Evolutionary conservation across 1,140 invertebrate species (phyloP), one percentile per base, ranked within the genome.

Genomic region (Drosophila setifemur): DNA sequence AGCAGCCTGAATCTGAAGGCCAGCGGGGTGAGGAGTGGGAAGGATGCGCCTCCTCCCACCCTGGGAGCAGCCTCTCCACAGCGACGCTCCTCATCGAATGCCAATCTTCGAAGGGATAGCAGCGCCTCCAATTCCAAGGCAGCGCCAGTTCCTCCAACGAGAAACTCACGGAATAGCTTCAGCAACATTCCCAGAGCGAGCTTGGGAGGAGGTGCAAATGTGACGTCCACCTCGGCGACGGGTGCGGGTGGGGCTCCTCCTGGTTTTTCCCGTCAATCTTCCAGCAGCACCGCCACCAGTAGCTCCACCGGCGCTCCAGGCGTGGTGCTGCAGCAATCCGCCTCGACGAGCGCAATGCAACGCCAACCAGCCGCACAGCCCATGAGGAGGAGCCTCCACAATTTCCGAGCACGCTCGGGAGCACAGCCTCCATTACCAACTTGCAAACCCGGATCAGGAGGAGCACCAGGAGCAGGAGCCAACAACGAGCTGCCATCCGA

Each of bases 141-240:
- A 4, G 76, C 64, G 4, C 81, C 87, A 21, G 66, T 78, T 28
- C 88, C 83, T 6, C 88, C 83, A 0, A 73, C 79, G 3, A 77
- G 88, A n/a, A 67, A 68, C 26, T 42, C 72, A 2, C 77, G 89
- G 23, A 89, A 82, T 23, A 90, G 89, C 69, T 90, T 90, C 19
- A 90, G 86, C 60, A 90, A 90, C 9, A 90, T 90, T 70, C 89
- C 89, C 18, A 75, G 89, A 29, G 89, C 86, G 25, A 90, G 88
- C 42, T 67, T 90, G 35, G 25, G 69, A 16, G 43, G 67, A 18
- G 29, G 26, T 9, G 26, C 4, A 7, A 37, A 53, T 26, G 35
- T 21, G 16, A 29, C 5, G 14, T 6, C 31, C 45, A 26, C 21
- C 14, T 25, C 39, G 42, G 39, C 61, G 7, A n/a, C n/a, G n/a